phyloP scores from a whole-genome alignment of 2,113 vertebrate species.

The Gallinago media region DNA sequence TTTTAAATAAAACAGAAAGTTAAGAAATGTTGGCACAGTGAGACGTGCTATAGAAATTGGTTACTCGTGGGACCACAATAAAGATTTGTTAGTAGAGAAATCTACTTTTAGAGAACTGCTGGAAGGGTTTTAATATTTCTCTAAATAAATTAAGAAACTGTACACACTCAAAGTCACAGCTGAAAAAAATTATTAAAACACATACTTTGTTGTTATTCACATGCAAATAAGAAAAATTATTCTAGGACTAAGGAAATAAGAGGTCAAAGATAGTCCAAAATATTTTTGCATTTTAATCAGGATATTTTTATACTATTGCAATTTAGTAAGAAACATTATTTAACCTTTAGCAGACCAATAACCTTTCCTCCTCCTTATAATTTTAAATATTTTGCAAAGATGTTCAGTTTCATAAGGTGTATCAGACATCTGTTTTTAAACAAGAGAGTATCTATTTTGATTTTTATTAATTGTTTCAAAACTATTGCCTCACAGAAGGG shows the following conservation, averaged over 20 bases:
- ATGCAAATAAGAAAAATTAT: neutral
- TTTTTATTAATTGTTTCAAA: neutral
- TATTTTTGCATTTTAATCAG: neutral
- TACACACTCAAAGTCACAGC: neutral
- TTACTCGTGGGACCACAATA: neutral
- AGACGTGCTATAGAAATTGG: neutral
- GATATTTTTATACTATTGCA: neutral
- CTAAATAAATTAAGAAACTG: neutral
- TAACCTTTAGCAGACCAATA: neutral
- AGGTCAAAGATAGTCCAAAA: neutral
- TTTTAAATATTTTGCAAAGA: neutral
- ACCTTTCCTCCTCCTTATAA: neutral
- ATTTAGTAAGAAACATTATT: neutral
- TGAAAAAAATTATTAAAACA: neutral
- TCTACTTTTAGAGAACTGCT: neutral
- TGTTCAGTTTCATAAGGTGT: neutral
- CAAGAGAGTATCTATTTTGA: neutral
- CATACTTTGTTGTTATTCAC: neutral
- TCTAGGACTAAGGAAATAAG: neutral
- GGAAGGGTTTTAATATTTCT: neutral
- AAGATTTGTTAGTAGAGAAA: neutral
- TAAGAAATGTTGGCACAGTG: neutral
- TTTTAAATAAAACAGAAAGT: neutral
- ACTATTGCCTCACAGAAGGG: neutral
- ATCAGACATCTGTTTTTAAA: neutral